Conservation (phyloP, 1,140 invertebrate genomes). For the Arion vulgaris region DNA sequence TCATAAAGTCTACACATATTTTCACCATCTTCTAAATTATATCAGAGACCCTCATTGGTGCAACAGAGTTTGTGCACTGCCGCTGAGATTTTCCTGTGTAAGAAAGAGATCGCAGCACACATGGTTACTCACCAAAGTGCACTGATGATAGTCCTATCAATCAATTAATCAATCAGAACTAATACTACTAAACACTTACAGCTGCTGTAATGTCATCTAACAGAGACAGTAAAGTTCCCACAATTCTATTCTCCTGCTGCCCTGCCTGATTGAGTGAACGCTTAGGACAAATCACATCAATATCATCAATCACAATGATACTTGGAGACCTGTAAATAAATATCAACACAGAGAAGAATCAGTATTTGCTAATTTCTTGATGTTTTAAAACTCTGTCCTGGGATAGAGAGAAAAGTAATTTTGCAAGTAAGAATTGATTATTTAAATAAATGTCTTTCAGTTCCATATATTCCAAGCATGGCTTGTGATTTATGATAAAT, state of each 20-base stretch:
- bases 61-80: no score
- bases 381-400: background rate
- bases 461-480: no score
- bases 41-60: no score
- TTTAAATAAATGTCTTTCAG: no score
- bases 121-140: no score
- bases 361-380: no score
- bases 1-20: no score
- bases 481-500: no score
- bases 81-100: no score
- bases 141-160: background rate
- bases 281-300: constrained; percentile 98
- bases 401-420: background rate
- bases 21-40: no score
- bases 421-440: background rate
- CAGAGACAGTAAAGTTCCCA: constrained; percentile 79
- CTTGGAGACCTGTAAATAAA: constrained; percentile 77
- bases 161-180: background rate
- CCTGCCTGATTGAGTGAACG: constrained; percentile 79
- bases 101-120: no score
- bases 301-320: constrained; percentile 99
- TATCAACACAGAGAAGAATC: no score
- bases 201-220: constrained; percentile 77
- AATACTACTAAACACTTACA: background rate
- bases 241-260: constrained; percentile 80